Conservation (phyloP, 2,113 vertebrate genomes). For the Brachypodius melanocephalos region DNA sequence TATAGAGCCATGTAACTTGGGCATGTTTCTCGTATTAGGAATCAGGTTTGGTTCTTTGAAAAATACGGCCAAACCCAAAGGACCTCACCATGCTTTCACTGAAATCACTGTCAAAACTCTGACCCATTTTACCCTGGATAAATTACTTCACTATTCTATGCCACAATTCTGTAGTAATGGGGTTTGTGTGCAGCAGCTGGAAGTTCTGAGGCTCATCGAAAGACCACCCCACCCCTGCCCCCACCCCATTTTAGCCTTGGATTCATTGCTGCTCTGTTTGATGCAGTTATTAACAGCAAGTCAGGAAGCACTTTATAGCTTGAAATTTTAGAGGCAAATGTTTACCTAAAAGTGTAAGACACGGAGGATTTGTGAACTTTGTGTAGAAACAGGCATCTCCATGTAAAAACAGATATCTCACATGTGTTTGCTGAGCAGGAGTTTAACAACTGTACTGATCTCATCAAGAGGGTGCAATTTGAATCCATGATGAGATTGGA, state of each 20-base stretch:
- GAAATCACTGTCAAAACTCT: background rate
- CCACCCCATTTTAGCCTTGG: background rate
- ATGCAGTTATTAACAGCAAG: background rate
- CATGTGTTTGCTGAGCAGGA: background rate
- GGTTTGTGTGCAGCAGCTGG: background rate
- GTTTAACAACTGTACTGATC: background rate
- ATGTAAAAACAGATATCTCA: background rate
- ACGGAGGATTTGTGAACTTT: background rate
- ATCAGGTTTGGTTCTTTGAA: constrained; percentile 3
- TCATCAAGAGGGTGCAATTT: background rate
- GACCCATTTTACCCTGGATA: background rate
- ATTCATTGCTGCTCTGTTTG: background rate
- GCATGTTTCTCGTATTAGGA: background rate
- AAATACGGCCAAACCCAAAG: background rate
- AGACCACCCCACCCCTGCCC: background rate
- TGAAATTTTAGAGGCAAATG: background rate
- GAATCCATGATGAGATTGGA: background rate
- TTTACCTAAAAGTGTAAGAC: background rate
- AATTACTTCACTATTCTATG: background rate
- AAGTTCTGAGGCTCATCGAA: background rate
- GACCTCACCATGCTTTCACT: background rate
- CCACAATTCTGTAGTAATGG: background rate
- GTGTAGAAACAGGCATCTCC: background rate
- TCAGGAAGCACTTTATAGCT: background rate
- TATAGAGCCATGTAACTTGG: background rate